Evolutionary conservation across 2,888 invertebrate species (phyloP), one percentile per base, ranked within the genome.

Genomic region (Polyploca ridens): DNA sequence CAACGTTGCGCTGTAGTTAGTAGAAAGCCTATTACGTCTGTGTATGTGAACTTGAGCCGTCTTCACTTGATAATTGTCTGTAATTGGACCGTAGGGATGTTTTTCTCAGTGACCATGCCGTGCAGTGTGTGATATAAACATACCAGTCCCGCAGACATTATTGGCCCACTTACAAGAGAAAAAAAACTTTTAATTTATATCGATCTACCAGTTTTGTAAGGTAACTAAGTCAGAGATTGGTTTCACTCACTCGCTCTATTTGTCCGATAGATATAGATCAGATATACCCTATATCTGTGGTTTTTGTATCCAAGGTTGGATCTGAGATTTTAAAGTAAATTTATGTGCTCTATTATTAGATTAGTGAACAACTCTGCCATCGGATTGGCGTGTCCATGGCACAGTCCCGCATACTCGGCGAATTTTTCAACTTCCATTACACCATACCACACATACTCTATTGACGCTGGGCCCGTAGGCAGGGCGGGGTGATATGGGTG

Each of bases 11-110:
- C 41, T 41, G 35, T 35, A 64, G 64, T 64, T 57, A 60, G 57
- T 13, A 41, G 41, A 41, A 41, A 41, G 13, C 41, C 13, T 13
- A 41, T 13, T 13, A 41, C 41, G 41, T 35, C 27, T 57, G 61
- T 59, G 69, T 65, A 69, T 64, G 11, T 41, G 66, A 66, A 62
- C 66, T 62, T 33, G 35, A 59, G 38, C 35, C 58, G 58, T 33
- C 64, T 62, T 41, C 59, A 41, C 62, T 66, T 68, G 44, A 71
- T 72, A 74, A 72, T 75, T 64, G 65, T 68, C 63, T 64, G 46
- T 72, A 73, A 77, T 74, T 75, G 67, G 70, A 69, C 66, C 62
- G 68, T 66, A 62, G 74, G 69, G 72, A 71, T 63, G 74, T 77
- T 75, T 77, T 77, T 77, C 75, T 74, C 66, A 65, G 62, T 14